A percentile compares a stretch with the other conserved stretches of the same genome.
Evolutionary conservation across 2,888 invertebrate species (phyloP).

Genomic region (Tetropium fuscum): DNA sequence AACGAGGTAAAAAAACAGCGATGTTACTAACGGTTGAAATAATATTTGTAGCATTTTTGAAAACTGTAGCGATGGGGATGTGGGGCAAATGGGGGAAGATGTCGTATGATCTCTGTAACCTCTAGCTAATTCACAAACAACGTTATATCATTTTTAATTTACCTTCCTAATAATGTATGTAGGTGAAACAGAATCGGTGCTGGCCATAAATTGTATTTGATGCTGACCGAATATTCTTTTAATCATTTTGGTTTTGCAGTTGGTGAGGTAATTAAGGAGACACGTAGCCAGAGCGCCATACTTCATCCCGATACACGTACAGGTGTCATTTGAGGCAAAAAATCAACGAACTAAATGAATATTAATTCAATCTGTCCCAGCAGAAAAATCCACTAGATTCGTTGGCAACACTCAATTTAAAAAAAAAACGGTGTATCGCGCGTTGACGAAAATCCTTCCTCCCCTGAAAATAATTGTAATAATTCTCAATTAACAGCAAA

Average conservation of each 20-base stretch:
- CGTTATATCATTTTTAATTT: not conserved
- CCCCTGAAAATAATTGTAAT: conserved; percentile 61
- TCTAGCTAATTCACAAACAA: no score
- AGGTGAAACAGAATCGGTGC: conserved; percentile 38
- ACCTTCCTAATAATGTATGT: conserved; percentile 31
- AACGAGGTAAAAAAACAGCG: no score
- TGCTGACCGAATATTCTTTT: conserved; percentile 41
- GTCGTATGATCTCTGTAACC: no score
- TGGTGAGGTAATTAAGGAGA: conserved; percentile 41
- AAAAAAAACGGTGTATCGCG: conserved; percentile 44
- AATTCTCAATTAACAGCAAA: conserved; percentile 60
- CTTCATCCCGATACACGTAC: conserved; percentile 40
- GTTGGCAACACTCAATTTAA: conserved; percentile 52
- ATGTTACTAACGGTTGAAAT: no score
- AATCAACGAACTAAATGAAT: conserved; percentile 59
- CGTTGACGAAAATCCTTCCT: conserved; percentile 55
- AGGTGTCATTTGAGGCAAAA: conserved; percentile 46
- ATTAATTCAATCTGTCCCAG: conserved; percentile 63
- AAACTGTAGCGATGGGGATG: no score
- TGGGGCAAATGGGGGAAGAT: no score
- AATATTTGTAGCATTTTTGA: no score
- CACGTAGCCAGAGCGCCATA: conserved; percentile 38
- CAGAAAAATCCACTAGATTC: conserved; percentile 60
- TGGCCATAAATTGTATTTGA: conserved; percentile 37
- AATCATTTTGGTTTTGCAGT: conserved; percentile 45